phyloP scores from a whole-genome alignment of 2,888 invertebrate species.

The Pterostichus madidus region DNA sequence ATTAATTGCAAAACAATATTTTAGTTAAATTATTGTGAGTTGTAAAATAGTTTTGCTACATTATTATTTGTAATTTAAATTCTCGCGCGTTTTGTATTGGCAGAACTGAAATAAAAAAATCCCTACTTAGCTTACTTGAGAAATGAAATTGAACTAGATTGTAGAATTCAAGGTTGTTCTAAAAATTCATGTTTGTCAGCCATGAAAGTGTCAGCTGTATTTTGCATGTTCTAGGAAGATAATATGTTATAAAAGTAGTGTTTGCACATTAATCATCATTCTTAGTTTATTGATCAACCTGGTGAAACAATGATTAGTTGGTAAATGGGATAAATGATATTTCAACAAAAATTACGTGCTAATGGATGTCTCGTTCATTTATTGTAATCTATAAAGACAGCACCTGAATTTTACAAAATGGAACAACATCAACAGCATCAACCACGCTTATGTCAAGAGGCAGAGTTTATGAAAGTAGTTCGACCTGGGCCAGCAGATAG shows the following conservation, averaged over 20 bases:
- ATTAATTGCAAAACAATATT: no score
- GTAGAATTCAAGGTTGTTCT: conserved; percentile 47
- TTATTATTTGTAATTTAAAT: neutral
- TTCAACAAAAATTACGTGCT: neutral
- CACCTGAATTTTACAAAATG: conserved; percentile 48
- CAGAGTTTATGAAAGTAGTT: conserved; percentile 65
- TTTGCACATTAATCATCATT: neutral
- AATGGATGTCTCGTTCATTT: conserved; percentile 16
- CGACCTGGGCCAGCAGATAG: conserved; percentile 71
- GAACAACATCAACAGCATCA: conserved; percentile 62
- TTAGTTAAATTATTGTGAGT: no score
- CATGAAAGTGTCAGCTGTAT: conserved; percentile 62
- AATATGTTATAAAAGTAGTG: conserved; percentile 30
- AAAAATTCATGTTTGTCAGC: conserved; percentile 64
- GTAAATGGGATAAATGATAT: conserved; percentile 18
- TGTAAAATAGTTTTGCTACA: no score
- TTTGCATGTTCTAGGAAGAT: conserved; percentile 1
- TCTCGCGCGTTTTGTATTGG: conserved; percentile 10
- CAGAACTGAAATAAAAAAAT: neutral
- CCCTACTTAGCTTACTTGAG: neutral
- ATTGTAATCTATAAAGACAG: conserved; percentile 8
- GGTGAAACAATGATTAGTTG: conserved; percentile 11
- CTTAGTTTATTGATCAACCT: neutral
- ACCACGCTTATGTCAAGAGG: conserved; percentile 59
- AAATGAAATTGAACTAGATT: conserved; percentile 1